Conservation (phyloP, 2,113 vertebrate species). For the Lycocorax pyrrhopterus region DNA sequence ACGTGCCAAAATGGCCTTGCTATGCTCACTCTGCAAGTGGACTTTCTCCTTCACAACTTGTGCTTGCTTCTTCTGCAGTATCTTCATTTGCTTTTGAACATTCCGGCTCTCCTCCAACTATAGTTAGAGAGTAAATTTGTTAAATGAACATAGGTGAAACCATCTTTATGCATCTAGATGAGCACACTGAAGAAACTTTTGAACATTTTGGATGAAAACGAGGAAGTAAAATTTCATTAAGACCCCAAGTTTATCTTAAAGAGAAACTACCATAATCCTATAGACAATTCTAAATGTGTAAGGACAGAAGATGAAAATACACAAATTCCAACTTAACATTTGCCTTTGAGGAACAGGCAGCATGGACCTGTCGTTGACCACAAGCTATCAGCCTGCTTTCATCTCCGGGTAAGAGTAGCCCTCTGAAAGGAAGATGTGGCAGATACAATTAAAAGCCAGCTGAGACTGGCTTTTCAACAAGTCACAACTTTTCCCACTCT, state of each 20-base stretch:
- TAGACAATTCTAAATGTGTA: background rate
- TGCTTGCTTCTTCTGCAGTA: slow-evolving; percentile 94
- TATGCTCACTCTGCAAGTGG: slow-evolving; percentile 95
- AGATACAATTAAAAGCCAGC: background rate
- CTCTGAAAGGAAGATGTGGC: background rate
- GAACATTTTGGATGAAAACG: background rate
- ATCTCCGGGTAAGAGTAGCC: background rate
- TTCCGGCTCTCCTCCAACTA: slow-evolving; percentile 95
- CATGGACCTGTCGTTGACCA: background rate
- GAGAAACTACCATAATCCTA: background rate
- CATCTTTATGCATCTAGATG: background rate
- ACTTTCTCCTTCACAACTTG: slow-evolving; percentile 96
- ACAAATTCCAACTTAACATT: background rate
- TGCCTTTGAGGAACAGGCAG: background rate
- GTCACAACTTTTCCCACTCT: background rate
- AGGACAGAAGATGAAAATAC: background rate
- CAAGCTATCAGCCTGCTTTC: background rate
- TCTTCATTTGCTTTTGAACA: slow-evolving; percentile 95
- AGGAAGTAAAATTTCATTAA: background rate
- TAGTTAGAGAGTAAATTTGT: slow-evolving; percentile 36
- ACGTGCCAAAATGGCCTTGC: slow-evolving; percentile 94
- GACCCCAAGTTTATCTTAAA: background rate
- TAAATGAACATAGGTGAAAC: background rate
- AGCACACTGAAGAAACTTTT: background rate
- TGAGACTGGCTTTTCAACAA: background rate